phyloP scores from a whole-genome alignment of 2,888 invertebrate genomes.

The Ophioninae sp. region DNA sequence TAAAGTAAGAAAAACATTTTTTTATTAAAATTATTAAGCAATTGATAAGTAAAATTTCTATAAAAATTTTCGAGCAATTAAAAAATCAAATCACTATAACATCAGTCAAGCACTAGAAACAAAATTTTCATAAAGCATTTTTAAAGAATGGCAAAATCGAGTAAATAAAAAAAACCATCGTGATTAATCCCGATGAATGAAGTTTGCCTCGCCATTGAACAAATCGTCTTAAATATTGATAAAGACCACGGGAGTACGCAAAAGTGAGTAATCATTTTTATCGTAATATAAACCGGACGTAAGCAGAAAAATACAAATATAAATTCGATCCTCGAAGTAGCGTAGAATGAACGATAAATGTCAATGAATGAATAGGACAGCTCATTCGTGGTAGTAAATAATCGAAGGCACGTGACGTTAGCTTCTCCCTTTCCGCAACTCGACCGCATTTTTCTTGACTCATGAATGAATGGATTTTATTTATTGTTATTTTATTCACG shows the following conservation, averaged over 20 bases:
- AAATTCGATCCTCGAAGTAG: not conserved
- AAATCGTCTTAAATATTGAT: no score
- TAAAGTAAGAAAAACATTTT: no score
- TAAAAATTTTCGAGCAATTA: not conserved
- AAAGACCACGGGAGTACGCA: no score
- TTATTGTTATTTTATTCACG: constrained; percentile 8
- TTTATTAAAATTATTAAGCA: not conserved
- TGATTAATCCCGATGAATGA: no score
- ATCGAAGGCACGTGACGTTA: not conserved
- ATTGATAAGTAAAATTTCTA: not conserved
- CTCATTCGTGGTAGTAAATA: not conserved
- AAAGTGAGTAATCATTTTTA: no score
- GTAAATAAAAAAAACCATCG: no score
- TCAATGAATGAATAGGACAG: constrained; percentile 30
- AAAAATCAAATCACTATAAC: no score
- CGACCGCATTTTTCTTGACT: constrained; percentile 13
- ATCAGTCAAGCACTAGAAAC: no score
- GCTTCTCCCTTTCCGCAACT: constrained; percentile 28
- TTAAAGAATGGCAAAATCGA: no score
- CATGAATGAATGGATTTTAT: constrained; percentile 52
- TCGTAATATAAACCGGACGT: not conserved
- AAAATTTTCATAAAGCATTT: no score
- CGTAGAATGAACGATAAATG: not conserved
- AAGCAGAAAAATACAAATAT: not conserved
- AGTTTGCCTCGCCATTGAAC: no score